Evolutionary conservation across 2,888 invertebrate species (phyloP).

Genomic region (Xestia c-nigrum): DNA sequence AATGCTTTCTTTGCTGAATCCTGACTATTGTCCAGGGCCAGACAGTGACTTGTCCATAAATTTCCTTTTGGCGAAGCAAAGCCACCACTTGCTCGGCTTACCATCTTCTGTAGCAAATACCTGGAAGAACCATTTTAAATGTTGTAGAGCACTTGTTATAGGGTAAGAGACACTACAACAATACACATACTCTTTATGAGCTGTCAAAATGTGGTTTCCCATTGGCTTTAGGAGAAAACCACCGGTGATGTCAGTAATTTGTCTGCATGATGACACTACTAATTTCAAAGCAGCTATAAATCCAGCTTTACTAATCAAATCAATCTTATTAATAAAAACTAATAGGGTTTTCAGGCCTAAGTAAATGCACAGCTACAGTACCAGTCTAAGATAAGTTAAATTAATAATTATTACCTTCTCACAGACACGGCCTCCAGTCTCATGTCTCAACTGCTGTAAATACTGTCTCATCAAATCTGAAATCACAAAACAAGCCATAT

Average conservation of each 20-base stretch:
- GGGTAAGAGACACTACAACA: neutral
- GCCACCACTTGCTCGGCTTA: constrained; percentile 99
- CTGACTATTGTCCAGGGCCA: constrained; percentile 94
- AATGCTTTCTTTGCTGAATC: constrained; percentile 41
- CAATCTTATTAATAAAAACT: neutral
- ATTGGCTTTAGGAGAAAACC: neutral
- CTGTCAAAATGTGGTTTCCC: neutral
- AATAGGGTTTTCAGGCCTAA: neutral
- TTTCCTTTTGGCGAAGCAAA: constrained; percentile 99
- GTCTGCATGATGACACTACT: neutral
- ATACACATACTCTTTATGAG: neutral
- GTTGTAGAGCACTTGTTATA: neutral
- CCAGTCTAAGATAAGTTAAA: neutral
- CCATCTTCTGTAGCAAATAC: constrained; percentile 97
- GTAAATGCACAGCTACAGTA: neutral
- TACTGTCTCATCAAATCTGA: constrained; percentile 97
- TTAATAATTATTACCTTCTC: constrained; percentile 92
- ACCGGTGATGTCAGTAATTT: neutral
- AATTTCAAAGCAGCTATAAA: neutral
- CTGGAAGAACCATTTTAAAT: constrained; percentile 68
- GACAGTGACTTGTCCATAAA: constrained; percentile 99
- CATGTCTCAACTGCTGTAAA: constrained; percentile 98
- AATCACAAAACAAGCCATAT: constrained; percentile 67
- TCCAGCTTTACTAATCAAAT: too few species aligned
- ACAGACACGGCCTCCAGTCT: constrained; percentile 97